phyloP scores from a whole-genome alignment of 37 sponge, comb jelly and placozoan species.

The Ianthella basta region DNA sequence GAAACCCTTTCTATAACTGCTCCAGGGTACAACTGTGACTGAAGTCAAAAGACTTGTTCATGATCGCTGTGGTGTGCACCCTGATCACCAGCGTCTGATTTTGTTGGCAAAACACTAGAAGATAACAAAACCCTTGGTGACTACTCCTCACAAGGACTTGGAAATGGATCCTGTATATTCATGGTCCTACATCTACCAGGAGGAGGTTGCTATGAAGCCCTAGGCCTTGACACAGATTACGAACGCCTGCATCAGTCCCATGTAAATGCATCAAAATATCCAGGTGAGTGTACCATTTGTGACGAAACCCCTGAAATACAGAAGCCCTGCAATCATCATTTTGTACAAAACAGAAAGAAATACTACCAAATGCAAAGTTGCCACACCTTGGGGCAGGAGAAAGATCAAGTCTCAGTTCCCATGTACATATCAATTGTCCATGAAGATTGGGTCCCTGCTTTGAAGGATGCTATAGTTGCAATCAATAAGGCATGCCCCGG shows the following conservation, averaged over 20 bases:
- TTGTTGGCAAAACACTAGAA: slow-evolving; percentile 40
- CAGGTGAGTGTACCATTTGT: slow-evolving; percentile 61
- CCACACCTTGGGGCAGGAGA: too few relatives aligned
- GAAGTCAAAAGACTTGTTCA: slow-evolving; percentile 27
- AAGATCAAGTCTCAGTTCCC: too few relatives aligned
- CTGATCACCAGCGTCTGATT: slow-evolving; percentile 35
- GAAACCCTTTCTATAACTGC: neutral
- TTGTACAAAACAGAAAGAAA: too few relatives aligned
- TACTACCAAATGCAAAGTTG: too few relatives aligned
- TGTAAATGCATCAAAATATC: slow-evolving; percentile 56
- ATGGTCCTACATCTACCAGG: slow-evolving; percentile 48
- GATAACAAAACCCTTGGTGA: slow-evolving; percentile 30
- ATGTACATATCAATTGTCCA: too few relatives aligned
- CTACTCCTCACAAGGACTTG: slow-evolving; percentile 37
- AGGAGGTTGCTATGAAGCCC: slow-evolving; percentile 23
- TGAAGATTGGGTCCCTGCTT: too few relatives aligned
- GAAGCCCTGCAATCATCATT: slow-evolving; percentile 24
- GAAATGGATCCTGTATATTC: slow-evolving; percentile 25
- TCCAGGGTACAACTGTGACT: slow-evolving; percentile 27
- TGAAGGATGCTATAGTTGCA: too few relatives aligned
- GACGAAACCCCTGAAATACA: slow-evolving; percentile 60
- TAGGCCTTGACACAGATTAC: neutral
- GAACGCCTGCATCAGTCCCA: slow-evolving; percentile 22
- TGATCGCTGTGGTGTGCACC: slow-evolving; percentile 26
- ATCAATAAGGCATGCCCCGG: too few relatives aligned